Percentiles rank a stretch among this genome's conserved stretches.
phyloP scores from a whole-genome alignment of 23 tunicate genomes.

The Ascidia mentula region DNA sequence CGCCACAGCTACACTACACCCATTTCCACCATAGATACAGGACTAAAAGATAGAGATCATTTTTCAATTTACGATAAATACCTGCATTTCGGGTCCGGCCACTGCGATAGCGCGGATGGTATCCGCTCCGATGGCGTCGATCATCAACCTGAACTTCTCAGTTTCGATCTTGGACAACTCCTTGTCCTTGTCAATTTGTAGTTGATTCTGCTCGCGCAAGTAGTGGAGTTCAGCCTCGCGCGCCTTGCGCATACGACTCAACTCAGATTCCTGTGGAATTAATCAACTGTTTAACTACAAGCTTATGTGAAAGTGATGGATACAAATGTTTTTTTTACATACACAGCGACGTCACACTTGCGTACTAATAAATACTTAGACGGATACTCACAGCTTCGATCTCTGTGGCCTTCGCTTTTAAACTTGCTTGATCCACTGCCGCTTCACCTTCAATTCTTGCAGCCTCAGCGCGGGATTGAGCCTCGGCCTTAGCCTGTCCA shows the following conservation, averaged over 20 bases:
- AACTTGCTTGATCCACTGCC: constrained; percentile 82
- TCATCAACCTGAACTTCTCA: constrained; percentile 73
- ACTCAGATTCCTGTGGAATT: constrained; percentile 51
- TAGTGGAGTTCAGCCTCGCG: constrained; percentile 81
- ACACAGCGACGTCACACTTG: background rate
- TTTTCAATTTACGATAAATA: no score
- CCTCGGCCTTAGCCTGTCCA: constrained; percentile 98
- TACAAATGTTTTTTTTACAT: background rate
- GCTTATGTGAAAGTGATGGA: background rate
- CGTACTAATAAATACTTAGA: background rate
- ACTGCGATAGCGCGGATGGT: constrained; percentile 85
- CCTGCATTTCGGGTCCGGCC: constrained; percentile 93
- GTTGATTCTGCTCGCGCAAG: constrained; percentile 64
- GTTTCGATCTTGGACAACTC: constrained; percentile 66
- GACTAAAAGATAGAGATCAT: no score
- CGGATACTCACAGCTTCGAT: constrained; percentile 58
- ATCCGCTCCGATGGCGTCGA: constrained; percentile 86
- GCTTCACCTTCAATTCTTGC: constrained; percentile 93
- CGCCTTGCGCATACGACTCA: constrained; percentile 53
- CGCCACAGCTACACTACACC: no score
- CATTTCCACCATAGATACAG: no score
- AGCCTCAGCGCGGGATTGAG: constrained; percentile 93
- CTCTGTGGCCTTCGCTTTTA: constrained; percentile 72
- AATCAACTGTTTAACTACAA: background rate
- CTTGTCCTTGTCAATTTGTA: constrained; percentile 63